Percentiles rank a stretch among this genome's conserved stretches.
Evolutionary conservation across 1,140 invertebrate species (phyloP).

Genomic region (Nephila pilipes): DNA sequence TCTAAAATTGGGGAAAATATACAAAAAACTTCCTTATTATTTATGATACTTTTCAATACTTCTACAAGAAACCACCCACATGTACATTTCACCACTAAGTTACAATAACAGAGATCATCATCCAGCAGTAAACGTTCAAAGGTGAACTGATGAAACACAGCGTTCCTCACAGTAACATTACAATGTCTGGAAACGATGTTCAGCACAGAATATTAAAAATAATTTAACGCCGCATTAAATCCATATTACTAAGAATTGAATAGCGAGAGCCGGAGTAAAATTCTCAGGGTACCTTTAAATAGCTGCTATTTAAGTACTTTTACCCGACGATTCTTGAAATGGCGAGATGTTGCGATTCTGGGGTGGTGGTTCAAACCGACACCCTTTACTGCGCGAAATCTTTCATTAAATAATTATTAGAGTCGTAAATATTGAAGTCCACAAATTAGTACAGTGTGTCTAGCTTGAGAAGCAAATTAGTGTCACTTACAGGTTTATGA

Average conservation of each 20-base stretch:
- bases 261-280: background rate
- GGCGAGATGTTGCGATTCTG: background rate
- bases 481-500: constrained; percentile 58
- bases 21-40: too few species aligned
- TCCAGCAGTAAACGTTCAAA: background rate
- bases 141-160: constrained; percentile 2
- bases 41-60: too few species aligned
- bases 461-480: constrained; percentile 43
- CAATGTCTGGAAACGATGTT: constrained; percentile 27
- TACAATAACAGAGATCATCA: constrained; percentile 13
- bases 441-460: constrained; percentile 39
- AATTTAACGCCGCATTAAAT: constrained; percentile 60
- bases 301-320: constrained; percentile 64
- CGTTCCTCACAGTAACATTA: constrained; percentile 18
- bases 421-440: constrained; percentile 62
- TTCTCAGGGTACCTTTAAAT: constrained; percentile 37
- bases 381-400: constrained; percentile 42
- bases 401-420: constrained; percentile 60
- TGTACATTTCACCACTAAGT: background rate
- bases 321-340: background rate
- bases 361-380: constrained; percentile 1
- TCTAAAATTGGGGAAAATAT: too few species aligned
- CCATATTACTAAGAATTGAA: constrained; percentile 33
- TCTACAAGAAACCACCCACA: background rate
- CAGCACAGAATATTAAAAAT: constrained; percentile 35